phyloP scores from a whole-genome alignment of 2,113 vertebrate genomes.

The Hemibagrus wyckioides region DNA sequence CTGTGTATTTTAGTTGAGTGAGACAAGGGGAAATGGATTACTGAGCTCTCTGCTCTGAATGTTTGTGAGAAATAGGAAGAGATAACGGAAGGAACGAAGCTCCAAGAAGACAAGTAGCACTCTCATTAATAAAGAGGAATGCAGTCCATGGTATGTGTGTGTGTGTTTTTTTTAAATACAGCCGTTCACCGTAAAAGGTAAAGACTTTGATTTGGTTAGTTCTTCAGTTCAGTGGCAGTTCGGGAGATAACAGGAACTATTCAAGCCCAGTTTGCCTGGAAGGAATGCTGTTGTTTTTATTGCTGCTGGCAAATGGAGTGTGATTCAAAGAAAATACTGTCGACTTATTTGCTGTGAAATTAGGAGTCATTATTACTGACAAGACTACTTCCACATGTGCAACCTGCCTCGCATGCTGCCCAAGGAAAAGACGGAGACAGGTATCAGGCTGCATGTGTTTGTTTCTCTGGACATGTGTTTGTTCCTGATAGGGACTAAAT shows the following conservation, averaged over 20 bases:
- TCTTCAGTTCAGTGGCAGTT: constrained; percentile 57
- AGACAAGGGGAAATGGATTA: constrained; percentile 17
- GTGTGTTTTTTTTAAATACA: constrained; percentile 37
- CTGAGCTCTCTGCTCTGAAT: constrained; percentile 26
- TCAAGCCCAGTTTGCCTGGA: constrained; percentile 21
- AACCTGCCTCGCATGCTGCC: constrained; percentile 31
- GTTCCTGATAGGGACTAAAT: neutral
- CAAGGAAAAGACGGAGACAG: constrained; percentile 4
- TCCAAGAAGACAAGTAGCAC: constrained; percentile 25
- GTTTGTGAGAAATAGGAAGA: constrained; percentile 36
- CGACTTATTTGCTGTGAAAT: constrained; percentile 54
- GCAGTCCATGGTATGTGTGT: constrained; percentile 30
- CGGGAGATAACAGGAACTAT: constrained; percentile 45
- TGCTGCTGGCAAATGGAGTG: constrained; percentile 47
- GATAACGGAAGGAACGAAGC: constrained; percentile 32
- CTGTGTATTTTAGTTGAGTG: constrained; percentile 1
- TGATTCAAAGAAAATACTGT: constrained; percentile 51
- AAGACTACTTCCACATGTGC: constrained; percentile 50
- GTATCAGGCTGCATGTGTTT: constrained; percentile 1
- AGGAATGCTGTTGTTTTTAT: constrained; percentile 47
- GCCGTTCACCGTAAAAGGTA: constrained; percentile 49
- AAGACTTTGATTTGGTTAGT: constrained; percentile 40
- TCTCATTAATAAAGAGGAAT: constrained; percentile 48
- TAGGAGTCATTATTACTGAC: constrained; percentile 47
- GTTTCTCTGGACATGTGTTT: neutral